Base-by-base conservation (phyloP, 2,888 invertebrate species). In the Halocaridina rubra region DNA sequence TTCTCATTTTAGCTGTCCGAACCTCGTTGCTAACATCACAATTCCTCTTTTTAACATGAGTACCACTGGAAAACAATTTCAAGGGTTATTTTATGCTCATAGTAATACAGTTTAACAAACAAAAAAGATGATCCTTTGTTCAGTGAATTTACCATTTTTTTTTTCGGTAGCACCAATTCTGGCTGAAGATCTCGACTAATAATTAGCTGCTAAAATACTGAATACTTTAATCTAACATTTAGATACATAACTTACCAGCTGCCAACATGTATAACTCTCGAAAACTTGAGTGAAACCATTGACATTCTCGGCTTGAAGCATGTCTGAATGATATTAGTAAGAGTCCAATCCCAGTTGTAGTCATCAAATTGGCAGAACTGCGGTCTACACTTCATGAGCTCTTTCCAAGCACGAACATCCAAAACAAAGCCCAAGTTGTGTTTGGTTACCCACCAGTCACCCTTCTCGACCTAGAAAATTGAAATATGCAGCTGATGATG, bases 261-360 rank as follows among this genome's bases (percentile, higher is more conserved):
- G 30, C 99, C 99, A 90, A 99, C 98, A 92, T 99, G 99, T 92
- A 98, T 98, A 80, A 99, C 97, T 85, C 99, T 92, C 0, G 99
- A 98, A 0, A 97, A 97, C 90, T 96, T 95, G 90, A 97, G 95
- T 89, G 97, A 94, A 92, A 98, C 95, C 1, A 97, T 96, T 89
- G 95, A 94, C 87, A 98, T 93, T 64, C 69, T 72, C n/a, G 76
- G 80, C 4, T 13, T 13, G 19, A 39, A 61, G 89, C 90, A 81
- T 16, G 79, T 95, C 91, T 97, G 96, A 86, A 91, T 91, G 29
- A 92, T 89, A 91, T 97, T 96, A 88, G 98, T 95, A 88, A 99
- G 92, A 0, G 98, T 98, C 96, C 99, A 99, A 90, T 99, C 99
- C 99, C 99, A 99, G 91, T 99, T 99, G 91, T 99, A 99, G 90